Conservation (phyloP, 2,113 vertebrate genomes). For the Gasterosteus nipponicus region DNA sequence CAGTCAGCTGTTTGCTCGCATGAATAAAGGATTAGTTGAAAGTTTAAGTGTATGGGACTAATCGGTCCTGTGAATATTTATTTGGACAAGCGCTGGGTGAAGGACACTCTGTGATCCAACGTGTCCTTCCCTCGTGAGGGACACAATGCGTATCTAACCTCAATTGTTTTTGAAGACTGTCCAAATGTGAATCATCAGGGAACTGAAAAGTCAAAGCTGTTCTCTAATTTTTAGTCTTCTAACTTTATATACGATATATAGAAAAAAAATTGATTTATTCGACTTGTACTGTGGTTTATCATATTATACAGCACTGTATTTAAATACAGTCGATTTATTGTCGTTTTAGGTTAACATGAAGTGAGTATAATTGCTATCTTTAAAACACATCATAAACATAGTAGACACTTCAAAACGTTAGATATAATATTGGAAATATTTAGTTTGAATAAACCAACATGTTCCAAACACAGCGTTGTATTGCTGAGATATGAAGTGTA, state of each 20-base stretch:
- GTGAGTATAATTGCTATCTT: not conserved
- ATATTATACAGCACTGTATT: not conserved
- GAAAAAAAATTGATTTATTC: not conserved
- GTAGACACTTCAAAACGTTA: not conserved
- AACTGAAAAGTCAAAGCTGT: not conserved
- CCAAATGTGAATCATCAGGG: not conserved
- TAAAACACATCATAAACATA: not conserved
- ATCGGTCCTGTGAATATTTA: slow-evolving; percentile 58
- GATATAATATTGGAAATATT: no score
- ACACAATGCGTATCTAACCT: not conserved
- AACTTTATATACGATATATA: not conserved
- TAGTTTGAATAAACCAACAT: not conserved
- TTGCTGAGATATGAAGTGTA: not conserved
- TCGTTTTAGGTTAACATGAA: not conserved
- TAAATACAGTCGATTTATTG: not conserved
- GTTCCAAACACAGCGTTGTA: not conserved
- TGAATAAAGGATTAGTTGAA: slow-evolving; percentile 64
- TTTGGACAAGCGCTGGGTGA: slow-evolving; percentile 39
- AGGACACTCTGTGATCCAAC: slow-evolving; percentile 3
- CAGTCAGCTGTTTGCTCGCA: slow-evolving; percentile 60
- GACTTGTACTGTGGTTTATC: not conserved
- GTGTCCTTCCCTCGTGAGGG: slow-evolving; percentile 9
- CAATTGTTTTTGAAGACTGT: not conserved
- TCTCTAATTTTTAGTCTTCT: not conserved
- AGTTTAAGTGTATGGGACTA: slow-evolving; percentile 51